Evolutionary conservation across 2,888 invertebrate species (phyloP), one percentile per base, ranked within the genome.

Genomic region (Drosophila tanythrix): DNA sequence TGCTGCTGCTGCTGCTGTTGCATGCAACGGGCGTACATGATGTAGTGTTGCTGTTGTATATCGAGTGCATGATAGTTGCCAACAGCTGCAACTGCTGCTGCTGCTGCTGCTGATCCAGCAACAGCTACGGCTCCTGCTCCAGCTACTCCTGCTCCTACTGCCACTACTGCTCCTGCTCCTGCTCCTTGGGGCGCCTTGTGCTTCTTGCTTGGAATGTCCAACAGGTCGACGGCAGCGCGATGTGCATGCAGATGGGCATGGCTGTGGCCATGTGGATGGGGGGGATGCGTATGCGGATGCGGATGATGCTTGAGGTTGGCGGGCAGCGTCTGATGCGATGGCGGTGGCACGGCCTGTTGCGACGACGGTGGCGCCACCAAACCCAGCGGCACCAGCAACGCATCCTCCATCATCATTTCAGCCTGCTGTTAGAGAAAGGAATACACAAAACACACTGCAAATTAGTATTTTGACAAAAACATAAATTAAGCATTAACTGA

Each of bases 171-270:
- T 15, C n/a, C 31, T 21, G 40, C 31, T 31, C 15, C 29, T 15
- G 40, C 18, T 40, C 8, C 50, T 51, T 29, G 11, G 86, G 83
- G 48, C 74, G 89, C 92, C 81, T 96, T 95, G 63, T 94, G 93
- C 92, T 96, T 96, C 93, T 96, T 96, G 76, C 95, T 94, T 76
- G 95, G 95, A 82, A 95, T 95, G 88, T 95, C 95, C 52, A 95
- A 93, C 79, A 89, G 83, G 79, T 94, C 95, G 89, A 94, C 94
- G 48, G 94, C 58, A 15, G 56, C 66, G 10, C 56, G 65, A 36
- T 65, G 56, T 13, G 29, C 7, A 40, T 57, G 57, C 40, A 29
- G 40, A 43, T 43, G 57, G 31, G 31, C 29, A 15, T 57, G 57
- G 38, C 29, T n/a, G 38, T 56, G 57, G 25, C 46, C 46, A 43